phyloP scores from a whole-genome alignment of 2,113 vertebrate genomes.

The Mastomys coucha region DNA sequence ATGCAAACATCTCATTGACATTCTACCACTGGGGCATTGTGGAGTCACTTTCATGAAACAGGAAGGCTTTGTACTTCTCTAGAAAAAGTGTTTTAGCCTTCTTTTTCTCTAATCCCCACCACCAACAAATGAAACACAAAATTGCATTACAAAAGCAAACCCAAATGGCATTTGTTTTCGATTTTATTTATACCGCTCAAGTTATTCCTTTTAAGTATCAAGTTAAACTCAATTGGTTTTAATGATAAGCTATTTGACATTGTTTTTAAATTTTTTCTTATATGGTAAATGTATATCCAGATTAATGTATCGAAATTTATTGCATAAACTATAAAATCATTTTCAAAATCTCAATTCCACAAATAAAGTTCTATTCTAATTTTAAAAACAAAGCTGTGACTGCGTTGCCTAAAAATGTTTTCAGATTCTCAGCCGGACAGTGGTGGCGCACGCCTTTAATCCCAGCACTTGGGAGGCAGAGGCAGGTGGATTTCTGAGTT shows the following conservation, averaged over 20 bases:
- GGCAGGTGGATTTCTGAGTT: no score
- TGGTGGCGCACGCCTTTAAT: no score
- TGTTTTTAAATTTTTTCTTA: slow-evolving; percentile 79
- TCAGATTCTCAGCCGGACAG: slow-evolving; percentile 51
- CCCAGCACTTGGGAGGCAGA: no score
- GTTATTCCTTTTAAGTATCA: slow-evolving; percentile 83
- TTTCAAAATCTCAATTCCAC: slow-evolving; percentile 78
- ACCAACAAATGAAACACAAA: slow-evolving; percentile 79
- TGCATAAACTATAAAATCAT: slow-evolving; percentile 82
- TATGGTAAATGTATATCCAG: slow-evolving; percentile 85
- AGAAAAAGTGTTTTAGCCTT: slow-evolving; percentile 76
- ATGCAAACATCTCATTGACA: not conserved
- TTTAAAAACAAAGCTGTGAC: slow-evolving; percentile 65
- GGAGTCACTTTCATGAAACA: not conserved
- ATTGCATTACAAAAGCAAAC: slow-evolving; percentile 81
- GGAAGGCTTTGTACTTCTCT: slow-evolving; percentile 23
- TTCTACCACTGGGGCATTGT: not conserved
- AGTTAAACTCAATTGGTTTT: slow-evolving; percentile 83
- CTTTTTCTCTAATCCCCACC: slow-evolving; percentile 61
- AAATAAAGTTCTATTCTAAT: slow-evolving; percentile 90
- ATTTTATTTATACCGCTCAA: slow-evolving; percentile 83
- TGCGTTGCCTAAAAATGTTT: slow-evolving; percentile 65
- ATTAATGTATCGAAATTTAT: slow-evolving; percentile 87
- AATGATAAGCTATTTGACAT: slow-evolving; percentile 77
- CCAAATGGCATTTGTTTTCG: slow-evolving; percentile 81